Conservation (phyloP, 1,140 invertebrate species). For the Pachyrhynchus sulphureomaculatus region DNA sequence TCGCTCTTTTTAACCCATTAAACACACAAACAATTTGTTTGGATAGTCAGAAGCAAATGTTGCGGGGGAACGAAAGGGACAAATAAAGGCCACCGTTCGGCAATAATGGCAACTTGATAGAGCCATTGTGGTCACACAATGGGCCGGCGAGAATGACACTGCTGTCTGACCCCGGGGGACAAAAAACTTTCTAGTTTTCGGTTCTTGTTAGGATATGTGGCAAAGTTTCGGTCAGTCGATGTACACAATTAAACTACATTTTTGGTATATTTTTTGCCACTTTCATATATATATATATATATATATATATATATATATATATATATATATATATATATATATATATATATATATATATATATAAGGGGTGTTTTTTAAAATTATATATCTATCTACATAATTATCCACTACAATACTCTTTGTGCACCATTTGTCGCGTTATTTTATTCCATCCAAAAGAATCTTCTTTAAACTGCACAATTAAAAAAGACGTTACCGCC, state of each 20-base stretch:
- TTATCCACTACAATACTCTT: too few relatives aligned
- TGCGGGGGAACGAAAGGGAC: constrained; percentile 3
- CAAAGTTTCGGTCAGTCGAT: not conserved
- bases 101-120: constrained; percentile 17
- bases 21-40: constrained; percentile 17
- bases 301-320: too few relatives aligned
- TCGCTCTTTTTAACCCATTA: not conserved
- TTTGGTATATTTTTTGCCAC: too few relatives aligned
- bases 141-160: not conserved
- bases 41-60: constrained; percentile 12
- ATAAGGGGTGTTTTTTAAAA: too few relatives aligned
- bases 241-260: not conserved
- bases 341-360: too few relatives aligned
- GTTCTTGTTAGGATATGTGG: not conserved
- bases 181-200: constrained; percentile 4
- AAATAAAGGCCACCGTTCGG: constrained; percentile 1
- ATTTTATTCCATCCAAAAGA: too few relatives aligned
- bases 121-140: constrained; percentile 17
- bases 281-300: too few relatives aligned
- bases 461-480: too few relatives aligned
- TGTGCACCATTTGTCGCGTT: too few relatives aligned
- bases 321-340: too few relatives aligned
- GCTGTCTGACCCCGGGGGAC: not conserved
- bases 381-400: too few relatives aligned
- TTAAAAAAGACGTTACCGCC: too few relatives aligned